Evolutionary conservation across 2,797 vertebrate genomes (phyloP), one percentile per base, ranked within the genome.

Genomic region (Trachurus trachurus): DNA sequence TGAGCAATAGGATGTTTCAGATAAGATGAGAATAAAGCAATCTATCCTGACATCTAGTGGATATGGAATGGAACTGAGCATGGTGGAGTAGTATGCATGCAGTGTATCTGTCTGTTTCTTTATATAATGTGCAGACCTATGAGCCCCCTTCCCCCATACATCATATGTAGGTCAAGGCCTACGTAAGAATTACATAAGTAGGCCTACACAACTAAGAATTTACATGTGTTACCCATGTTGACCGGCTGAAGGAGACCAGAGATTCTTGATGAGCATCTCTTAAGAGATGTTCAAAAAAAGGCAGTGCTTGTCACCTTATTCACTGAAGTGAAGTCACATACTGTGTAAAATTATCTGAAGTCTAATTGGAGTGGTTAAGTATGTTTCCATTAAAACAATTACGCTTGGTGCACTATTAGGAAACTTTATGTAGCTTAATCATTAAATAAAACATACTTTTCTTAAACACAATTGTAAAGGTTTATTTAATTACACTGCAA

Each of bases 31-130:
- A 77, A 72, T 61, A 57, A 49, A 39, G 56, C 40, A 61, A 76
- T 66, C 63, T 73, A 85, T 65, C 57, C 87, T 93, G 92, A 87
- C 92, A 92, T 77, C 93, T 92, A 91, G 91, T 90, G 93, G 90
- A 50, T 26, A 67, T 21, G 65, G 6, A 59, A 13, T 53, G 34
- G 19, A 88, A 81, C 6, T 78, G 64, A 59, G 19, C 26, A 71
- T 12, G 2, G 11, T 47, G 22, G 26, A 42, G 15, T 60, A n/a
- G n/a, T 31, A 21, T 74, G 39, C 9, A 31, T 74, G 31, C 47
- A 42, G 39, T 21, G 50, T n/a, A 60, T 29, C 9, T 62, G 16
- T 39, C 31, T 49, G 22, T 66, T 68, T 80, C 72, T 84, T 89
- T 92, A 84, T 71, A 70, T 88, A 91, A 88, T 73, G 42, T 75